Base-by-base conservation (phyloP, 2,113 vertebrate genomes). In the Mormyrus lacerda region DNA sequence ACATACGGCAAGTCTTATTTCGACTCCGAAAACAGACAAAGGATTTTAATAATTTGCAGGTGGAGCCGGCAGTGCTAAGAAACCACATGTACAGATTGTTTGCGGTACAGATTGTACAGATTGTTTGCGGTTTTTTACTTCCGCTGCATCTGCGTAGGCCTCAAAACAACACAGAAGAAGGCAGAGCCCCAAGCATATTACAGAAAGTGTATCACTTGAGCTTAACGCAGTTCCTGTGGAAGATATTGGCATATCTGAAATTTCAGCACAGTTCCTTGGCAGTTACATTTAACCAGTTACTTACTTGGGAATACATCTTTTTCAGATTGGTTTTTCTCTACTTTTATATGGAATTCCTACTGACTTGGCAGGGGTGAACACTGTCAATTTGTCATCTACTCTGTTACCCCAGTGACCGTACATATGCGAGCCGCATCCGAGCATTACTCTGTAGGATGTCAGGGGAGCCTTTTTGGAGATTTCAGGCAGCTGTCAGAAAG, bases 401-500 rank as follows among this genome's bases (percentile, higher is more conserved):
- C 21, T 31, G 88, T 89, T 89, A 39, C 88, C 79, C 79, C 55
- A n/a, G 65, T 27, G 79, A 89, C 88, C 51, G 19, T 39, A 31
- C 42, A 8, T 61, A 17, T 87, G 51, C 24, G 53, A 87, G 86
- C 51, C 42, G 39, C 45, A 39, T 39, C 31, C 2, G 39, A 87
- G 86, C 15, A 35, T 55, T 27, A 55, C 15, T 4, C 51, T 11
- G 51, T 45, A 65, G 53, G 53, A 24, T 1, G 5, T 19, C 39
- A 42, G 39, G 3, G 42, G 53, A n/a, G 76, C 9, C 35, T 50
- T 4, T 24, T 47, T 10, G 27, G 42, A 69, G 61, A 35, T n/a
- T 27, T 31, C 51, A 35, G 9, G 79, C 69, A 19, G n/a, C 55
- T 17, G 1, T 19, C 9, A 19, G 4, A n/a, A 21, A 45, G 35